Conservation (phyloP, 1,140 invertebrate genomes). For the Pachyrhynchus sulphureomaculatus region DNA sequence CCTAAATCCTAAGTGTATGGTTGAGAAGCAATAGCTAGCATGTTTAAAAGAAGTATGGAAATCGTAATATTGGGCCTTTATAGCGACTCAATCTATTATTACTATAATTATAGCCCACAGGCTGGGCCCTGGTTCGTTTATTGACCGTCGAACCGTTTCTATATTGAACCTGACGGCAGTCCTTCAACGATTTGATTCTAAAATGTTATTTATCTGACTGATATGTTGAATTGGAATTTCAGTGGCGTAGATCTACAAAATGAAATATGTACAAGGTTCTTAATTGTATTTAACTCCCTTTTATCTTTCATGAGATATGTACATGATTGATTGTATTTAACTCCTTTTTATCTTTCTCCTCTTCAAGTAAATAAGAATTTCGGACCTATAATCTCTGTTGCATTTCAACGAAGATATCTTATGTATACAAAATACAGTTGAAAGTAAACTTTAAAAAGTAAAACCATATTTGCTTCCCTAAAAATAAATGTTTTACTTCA, state of each 20-base stretch:
- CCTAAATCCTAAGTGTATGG: not conserved
- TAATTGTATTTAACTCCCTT: too few species aligned
- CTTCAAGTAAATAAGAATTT: too few species aligned
- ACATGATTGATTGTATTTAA: too few species aligned
- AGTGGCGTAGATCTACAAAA: slow-evolving; percentile 15
- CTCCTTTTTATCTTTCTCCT: too few species aligned
- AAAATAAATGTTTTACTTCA: too few species aligned
- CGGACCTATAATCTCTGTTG: too few species aligned
- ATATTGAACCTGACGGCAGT: slow-evolving; percentile 27
- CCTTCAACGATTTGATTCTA: slow-evolving; percentile 8
- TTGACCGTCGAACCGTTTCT: slow-evolving; percentile 28
- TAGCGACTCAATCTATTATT: slow-evolving; percentile 45
- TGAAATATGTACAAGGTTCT: too few species aligned
- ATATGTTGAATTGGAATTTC: not conserved
- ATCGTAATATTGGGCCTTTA: slow-evolving; percentile 43
- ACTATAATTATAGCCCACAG: slow-evolving; percentile 44
- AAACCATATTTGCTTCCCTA: too few species aligned
- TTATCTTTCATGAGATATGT: too few species aligned
- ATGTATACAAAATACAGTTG: too few species aligned
- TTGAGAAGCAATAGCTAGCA: slow-evolving; percentile 3
- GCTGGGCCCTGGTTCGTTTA: slow-evolving; percentile 1
- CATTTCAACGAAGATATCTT: too few species aligned
- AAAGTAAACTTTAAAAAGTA: too few species aligned
- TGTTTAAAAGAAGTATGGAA: slow-evolving; percentile 38
- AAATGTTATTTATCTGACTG: slow-evolving; percentile 14